Percentiles rank a stretch among this genome's conserved stretches.
These are phyloP conservation scores for Mus musculus DNA, from an alignment of 2,113 vertebrate species.

Conservation along the genomic window GRCm39 chr3:74649001-74649500, in stretches of 20 bases:
- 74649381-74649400: slow-evolving; percentile 68
- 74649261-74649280: background rate
- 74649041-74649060: background rate
- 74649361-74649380: slow-evolving; percentile 50
- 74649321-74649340: slow-evolving; percentile 41
- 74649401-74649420: slow-evolving; percentile 66
- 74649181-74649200: background rate
- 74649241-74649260: background rate
- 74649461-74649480: slow-evolving; percentile 52
- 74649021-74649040: background rate
- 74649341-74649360: slow-evolving; percentile 65
- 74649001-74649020: background rate
- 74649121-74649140: background rate
- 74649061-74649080: background rate
- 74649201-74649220: background rate
- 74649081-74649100: background rate
- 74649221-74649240: background rate
- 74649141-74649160: background rate
- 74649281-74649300: background rate
- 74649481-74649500: slow-evolving; percentile 66
- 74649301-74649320: slow-evolving; percentile 30
- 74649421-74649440: slow-evolving; percentile 62
- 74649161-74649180: background rate
- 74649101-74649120: background rate
- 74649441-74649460: slow-evolving; percentile 71